Conservation (phyloP, 1,140 invertebrate species). For the Pachypeltis micranthus region DNA sequence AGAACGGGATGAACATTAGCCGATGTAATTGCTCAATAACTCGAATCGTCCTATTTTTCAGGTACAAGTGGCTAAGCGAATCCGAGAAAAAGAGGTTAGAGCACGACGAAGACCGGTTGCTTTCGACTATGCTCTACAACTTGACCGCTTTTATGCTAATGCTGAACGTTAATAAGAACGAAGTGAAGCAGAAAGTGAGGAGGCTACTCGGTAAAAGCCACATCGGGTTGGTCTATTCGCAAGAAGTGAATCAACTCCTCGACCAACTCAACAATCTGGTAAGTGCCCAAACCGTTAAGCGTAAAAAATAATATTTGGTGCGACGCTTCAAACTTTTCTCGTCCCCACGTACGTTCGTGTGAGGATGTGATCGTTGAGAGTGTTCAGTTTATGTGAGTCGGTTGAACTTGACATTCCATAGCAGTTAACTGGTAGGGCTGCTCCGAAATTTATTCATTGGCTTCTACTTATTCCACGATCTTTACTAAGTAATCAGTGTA, state of each 20-base stretch:
- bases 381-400: too few species aligned
- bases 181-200: constrained; percentile 84
- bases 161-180: constrained; percentile 74
- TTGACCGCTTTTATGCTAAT: constrained; percentile 92
- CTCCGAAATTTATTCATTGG: too few species aligned
- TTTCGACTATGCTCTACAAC: constrained; percentile 94
- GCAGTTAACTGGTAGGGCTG: too few species aligned
- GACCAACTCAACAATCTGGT: constrained; percentile 92
- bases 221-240: constrained; percentile 92
- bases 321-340: too few species aligned
- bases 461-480: too few species aligned
- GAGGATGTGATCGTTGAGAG: too few species aligned
- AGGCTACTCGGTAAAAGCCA: constrained; percentile 94
- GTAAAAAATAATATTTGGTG: too few species aligned
- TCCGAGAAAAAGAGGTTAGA: constrained; percentile 91
- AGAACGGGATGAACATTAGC: too few species aligned
- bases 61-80: constrained; percentile 84
- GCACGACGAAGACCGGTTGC: constrained; percentile 91
- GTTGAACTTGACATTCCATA: too few species aligned
- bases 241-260: constrained; percentile 91
- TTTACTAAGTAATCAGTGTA: too few species aligned
- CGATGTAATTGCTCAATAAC: not conserved
- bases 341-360: too few species aligned
- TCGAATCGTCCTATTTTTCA: constrained; percentile 29
- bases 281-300: too few species aligned